A percentile compares a stretch with the other conserved stretches of the same genome.
These are phyloP conservation scores for Poecilobothrus nobilitatus DNA, from an alignment of 2,888 invertebrate genomes.

Conservation along the genomic window DNA sequence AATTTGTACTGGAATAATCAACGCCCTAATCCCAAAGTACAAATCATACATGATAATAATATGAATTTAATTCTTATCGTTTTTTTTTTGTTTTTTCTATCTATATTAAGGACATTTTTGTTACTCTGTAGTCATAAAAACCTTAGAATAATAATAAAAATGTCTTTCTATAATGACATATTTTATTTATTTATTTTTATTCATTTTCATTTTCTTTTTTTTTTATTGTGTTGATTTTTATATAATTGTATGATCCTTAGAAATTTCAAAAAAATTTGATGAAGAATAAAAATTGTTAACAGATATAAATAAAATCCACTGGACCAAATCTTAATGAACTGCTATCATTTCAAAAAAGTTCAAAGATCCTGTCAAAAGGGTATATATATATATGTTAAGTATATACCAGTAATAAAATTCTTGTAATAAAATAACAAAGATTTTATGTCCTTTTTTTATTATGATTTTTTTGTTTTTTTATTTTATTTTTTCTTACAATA, in stretches of 20 bases:
- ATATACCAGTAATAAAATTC: background rate
- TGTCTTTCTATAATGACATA: background rate
- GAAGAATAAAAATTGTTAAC: background rate
- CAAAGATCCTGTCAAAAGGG: conserved; percentile 3
- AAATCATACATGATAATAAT: no score
- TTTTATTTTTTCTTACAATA: no score
- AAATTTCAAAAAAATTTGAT: background rate
- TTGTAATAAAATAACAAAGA: background rate
- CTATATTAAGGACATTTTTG: background rate
- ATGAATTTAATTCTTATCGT: no score
- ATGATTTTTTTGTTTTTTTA: background rate
- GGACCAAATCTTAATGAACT: background rate
- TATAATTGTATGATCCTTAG: no score
- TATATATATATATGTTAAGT: background rate
- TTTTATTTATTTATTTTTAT: background rate
- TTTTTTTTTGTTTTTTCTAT: no score
- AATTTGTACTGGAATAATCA: background rate
- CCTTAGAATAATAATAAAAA: no score
- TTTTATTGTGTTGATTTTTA: no score
- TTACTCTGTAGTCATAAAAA: background rate
- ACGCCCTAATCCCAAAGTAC: background rate
- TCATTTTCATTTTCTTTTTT: no score
- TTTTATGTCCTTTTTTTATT: background rate
- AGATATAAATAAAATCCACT: background rate
- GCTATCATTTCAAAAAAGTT: background rate